Base-by-base conservation (phyloP, 2,888 invertebrate genomes). In the Eueremaeus valkanovi region DNA sequence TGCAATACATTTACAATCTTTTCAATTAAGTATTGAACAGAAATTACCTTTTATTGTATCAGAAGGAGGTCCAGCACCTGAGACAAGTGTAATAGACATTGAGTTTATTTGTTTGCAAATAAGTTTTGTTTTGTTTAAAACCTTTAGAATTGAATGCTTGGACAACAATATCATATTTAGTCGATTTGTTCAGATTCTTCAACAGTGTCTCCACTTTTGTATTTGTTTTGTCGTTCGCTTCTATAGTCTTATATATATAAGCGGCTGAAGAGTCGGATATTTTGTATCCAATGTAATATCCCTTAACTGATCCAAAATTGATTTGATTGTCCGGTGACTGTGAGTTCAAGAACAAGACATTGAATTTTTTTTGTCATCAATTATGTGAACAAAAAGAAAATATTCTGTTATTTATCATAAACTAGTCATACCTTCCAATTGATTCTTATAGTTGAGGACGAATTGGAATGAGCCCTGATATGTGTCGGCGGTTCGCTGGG, bases 401-500 rank as follows among this genome's bases (percentile, higher is more conserved):
- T n/a, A n/a, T n/a, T n/a, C n/a, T n/a, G n/a, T n/a, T n/a, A n/a
- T n/a, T n/a, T n/a, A n/a, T n/a, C n/a, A n/a, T n/a, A n/a, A n/a
- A n/a, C n/a, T n/a, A n/a, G n/a, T 3, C 66, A 66, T 66, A 68
- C 68, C 74, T 89, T 87, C 91, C 91, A 91, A n/a, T 88, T 87
- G 77, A 90, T 88, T 80, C 88, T 86, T 66, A 91, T 84, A 81
- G 90, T 88, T 76, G 90, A 89, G 0, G 90, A 88, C 0, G 88
- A 89, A 16, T 89, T 86, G 0, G 91, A 87, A 45, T 88, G 87
- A 21, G 88, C 89, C 72, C 87, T 87, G 29, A 91, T 88, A 80
- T 88, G 87, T 31, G 85, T 85, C 0, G 91, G 91, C 0, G 90
- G 87, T 55, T 90, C 90, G 21, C 89, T 88, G 0, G 91, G 91